Conservation (phyloP, 2,888 invertebrate genomes). For the Archaeoteleia sp. region DNA sequence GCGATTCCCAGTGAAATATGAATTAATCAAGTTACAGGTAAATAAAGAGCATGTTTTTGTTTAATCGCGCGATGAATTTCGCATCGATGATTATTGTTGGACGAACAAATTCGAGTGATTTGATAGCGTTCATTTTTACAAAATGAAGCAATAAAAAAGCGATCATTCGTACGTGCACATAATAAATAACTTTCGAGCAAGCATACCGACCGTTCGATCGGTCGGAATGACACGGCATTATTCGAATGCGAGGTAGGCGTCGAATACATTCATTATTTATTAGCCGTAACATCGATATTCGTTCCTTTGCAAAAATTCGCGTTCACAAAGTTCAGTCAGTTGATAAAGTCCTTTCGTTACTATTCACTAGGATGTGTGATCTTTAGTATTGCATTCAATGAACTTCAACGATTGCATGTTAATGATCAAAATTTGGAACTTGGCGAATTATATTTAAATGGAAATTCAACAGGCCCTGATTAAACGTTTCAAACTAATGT, state of each 20-base stretch:
- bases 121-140: constrained; percentile 18
- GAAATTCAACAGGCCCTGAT: too few species aligned
- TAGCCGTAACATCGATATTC: constrained; percentile 26
- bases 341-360: neutral
- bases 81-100: constrained; percentile 58
- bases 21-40: constrained; percentile 62
- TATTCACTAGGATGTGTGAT: too few species aligned
- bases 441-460: too few species aligned
- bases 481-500: too few species aligned
- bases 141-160: constrained; percentile 26
- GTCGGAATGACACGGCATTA: constrained; percentile 37
- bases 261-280: constrained; percentile 38
- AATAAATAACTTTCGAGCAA: constrained; percentile 46
- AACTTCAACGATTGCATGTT: too few species aligned
- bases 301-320: constrained; percentile 12
- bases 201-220: constrained; percentile 26
- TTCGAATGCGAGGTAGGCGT: constrained; percentile 14
- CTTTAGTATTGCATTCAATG: too few species aligned
- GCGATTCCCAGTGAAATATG: constrained; percentile 66
- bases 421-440: too few species aligned
- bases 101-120: constrained; percentile 36
- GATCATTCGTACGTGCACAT: constrained; percentile 30
- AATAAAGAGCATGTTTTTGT: constrained; percentile 44
- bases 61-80: constrained; percentile 50
- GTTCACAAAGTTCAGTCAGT: constrained; percentile 13